phyloP scores from a whole-genome alignment of 2,888 invertebrate genomes.

The Crioceris asparagi region DNA sequence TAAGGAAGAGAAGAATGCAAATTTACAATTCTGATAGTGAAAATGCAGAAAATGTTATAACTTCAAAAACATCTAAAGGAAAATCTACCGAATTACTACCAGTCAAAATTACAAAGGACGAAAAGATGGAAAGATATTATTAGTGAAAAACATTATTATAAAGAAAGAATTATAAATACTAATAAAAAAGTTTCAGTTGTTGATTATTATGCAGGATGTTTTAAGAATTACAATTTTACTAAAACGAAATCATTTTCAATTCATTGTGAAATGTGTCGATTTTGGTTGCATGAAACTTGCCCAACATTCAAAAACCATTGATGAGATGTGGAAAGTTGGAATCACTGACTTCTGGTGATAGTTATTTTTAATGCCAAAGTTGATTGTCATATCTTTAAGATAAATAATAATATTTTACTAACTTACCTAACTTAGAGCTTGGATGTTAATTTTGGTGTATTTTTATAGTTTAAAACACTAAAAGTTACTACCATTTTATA shows the following conservation, averaged over 20 bases:
- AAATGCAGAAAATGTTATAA: not conserved
- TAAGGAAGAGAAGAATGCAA: not conserved
- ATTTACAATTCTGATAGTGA: not conserved
- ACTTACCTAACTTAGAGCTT: not conserved
- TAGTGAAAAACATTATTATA: not conserved
- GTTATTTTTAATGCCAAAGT: not conserved
- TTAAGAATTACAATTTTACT: not conserved
- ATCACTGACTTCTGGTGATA: not conserved
- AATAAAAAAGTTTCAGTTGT: not conserved
- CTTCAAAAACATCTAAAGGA: not conserved
- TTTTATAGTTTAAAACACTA: not conserved
- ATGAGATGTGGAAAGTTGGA: not conserved
- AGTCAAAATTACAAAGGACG: not conserved
- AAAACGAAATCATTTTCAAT: not conserved
- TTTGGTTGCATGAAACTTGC: constrained; percentile 1
- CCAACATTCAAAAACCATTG: constrained; percentile 1
- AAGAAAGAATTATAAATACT: too few relatives aligned
- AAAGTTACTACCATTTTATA: not conserved
- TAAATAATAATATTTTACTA: not conserved
- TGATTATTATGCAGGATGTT: not conserved
- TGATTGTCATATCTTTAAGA: not conserved
- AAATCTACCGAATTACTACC: not conserved
- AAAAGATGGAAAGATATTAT: not conserved
- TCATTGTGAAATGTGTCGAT: not conserved
- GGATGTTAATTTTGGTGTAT: not conserved